Evolutionary conservation across 2,888 invertebrate genomes (phyloP).

Genomic region (Morinoia aosen): DNA sequence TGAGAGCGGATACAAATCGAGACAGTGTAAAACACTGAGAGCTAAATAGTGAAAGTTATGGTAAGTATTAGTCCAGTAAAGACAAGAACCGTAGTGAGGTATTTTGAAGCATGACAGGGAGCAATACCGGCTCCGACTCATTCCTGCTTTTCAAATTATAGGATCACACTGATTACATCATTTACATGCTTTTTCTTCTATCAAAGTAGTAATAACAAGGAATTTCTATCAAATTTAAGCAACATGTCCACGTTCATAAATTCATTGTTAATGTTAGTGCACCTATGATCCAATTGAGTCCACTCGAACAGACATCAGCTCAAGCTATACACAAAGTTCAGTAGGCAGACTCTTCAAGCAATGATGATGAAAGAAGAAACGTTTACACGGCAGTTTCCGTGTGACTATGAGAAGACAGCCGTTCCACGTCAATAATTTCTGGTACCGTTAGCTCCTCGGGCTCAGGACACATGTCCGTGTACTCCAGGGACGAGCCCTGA

Average conservation of each 20-base stretch:
- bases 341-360: neutral
- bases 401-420: slow-evolving; percentile 92
- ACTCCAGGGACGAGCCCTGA: slow-evolving; percentile 92
- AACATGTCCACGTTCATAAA: neutral
- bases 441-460: slow-evolving; percentile 83
- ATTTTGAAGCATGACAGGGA: slow-evolving; percentile 28
- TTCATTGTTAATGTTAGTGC: neutral
- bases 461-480: slow-evolving; percentile 87
- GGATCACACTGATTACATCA: slow-evolving; percentile 19
- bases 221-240: slow-evolving; percentile 21
- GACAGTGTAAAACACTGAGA: slow-evolving; percentile 47
- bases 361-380: slow-evolving; percentile 29
- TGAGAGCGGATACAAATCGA: slow-evolving; percentile 40
- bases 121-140: neutral
- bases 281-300: neutral
- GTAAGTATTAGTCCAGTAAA: slow-evolving; percentile 25
- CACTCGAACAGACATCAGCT: slow-evolving; percentile 20
- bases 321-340: neutral
- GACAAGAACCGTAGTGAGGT: slow-evolving; percentile 28
- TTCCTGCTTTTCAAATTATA: neutral
- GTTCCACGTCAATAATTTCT: slow-evolving; percentile 89
- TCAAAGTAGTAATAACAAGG: slow-evolving; percentile 1
- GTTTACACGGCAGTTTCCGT: slow-evolving; percentile 92
- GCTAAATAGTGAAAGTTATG: slow-evolving; percentile 43
- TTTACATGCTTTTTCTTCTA: neutral